A percentile compares a stretch with the other conserved stretches of the same genome.
Conservation (phyloP, 1,140 invertebrate genomes). For the Sminthurides bifidus region DNA sequence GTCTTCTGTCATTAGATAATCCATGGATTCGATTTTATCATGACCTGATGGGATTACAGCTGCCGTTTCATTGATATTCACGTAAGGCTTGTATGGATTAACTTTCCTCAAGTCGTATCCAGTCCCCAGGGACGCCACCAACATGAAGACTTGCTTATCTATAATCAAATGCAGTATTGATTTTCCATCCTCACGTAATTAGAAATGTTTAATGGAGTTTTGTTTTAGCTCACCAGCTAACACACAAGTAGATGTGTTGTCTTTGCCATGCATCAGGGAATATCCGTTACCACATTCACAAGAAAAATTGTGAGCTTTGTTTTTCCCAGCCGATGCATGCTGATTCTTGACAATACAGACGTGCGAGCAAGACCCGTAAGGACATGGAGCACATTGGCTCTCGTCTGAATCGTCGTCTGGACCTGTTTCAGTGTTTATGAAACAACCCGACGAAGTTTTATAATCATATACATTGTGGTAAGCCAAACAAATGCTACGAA, state of each 20-base stretch:
- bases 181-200: too few relatives aligned
- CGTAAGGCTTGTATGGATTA: conserved; percentile 48
- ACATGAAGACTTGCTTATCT: conserved; percentile 41
- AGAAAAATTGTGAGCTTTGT: conserved; percentile 41
- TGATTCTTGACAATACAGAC: conserved; percentile 53
- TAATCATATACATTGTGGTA: not conserved
- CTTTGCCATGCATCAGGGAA: conserved; percentile 14
- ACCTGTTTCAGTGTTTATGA: not conserved
- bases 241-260: conserved; percentile 35
- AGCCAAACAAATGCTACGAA: not conserved
- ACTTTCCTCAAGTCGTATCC: conserved; percentile 51
- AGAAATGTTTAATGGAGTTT: too few relatives aligned
- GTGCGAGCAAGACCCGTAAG: conserved; percentile 60
- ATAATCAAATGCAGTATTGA: too few relatives aligned
- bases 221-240: conserved; percentile 39
- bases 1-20: conserved; percentile 32
- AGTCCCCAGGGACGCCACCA: conserved; percentile 42
- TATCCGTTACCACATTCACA: conserved; percentile 44
- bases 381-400: conserved; percentile 39
- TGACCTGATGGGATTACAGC: conserved; percentile 8
- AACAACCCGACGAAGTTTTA: too few relatives aligned
- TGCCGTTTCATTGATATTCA: conserved; percentile 32
- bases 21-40: conserved; percentile 44
- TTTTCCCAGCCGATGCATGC: not conserved
- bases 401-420: conserved; percentile 29